phyloP scores from a whole-genome alignment of 1,140 invertebrate species.

The Drosophila tsacasi region DNA sequence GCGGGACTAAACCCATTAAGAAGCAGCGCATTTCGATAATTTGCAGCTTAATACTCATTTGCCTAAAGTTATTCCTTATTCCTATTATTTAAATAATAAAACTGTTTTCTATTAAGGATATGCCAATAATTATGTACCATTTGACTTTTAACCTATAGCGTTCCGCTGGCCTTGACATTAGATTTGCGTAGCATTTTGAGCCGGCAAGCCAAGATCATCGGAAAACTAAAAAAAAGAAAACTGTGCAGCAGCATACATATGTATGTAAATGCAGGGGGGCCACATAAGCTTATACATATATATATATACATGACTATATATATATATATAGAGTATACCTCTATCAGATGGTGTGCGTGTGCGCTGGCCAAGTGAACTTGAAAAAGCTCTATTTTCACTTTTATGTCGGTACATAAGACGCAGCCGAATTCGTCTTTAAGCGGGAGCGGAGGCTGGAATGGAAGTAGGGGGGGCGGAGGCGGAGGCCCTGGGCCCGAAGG shows the following conservation, averaged over 20 bases:
- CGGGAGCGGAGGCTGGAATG: not conserved
- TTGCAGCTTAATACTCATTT: too few relatives aligned
- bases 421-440: conserved; percentile 29
- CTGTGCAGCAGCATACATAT: conserved; percentile 6
- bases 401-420: conserved; percentile 49
- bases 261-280: conserved; percentile 4
- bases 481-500: not conserved
- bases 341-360: conserved; percentile 1
- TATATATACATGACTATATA: not conserved
- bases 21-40: too few relatives aligned
- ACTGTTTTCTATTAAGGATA: not conserved
- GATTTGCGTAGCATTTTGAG: conserved; percentile 7
- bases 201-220: conserved; percentile 15
- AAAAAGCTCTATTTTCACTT: conserved; percentile 78
- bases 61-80: too few relatives aligned
- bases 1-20: not conserved
- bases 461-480: not conserved
- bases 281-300: not conserved
- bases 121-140: conserved; percentile 7
- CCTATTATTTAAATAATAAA: not conserved
- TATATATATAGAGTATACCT: conserved; percentile 5
- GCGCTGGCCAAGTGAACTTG: conserved; percentile 56
- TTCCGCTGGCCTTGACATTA: conserved; percentile 13
- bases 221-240: conserved; percentile 2
- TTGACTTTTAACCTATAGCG: conserved; percentile 14